Evolutionary conservation across 2,888 invertebrate species (phyloP), one percentile per base, ranked within the genome.

Genomic region (Nymphalis urticae): DNA sequence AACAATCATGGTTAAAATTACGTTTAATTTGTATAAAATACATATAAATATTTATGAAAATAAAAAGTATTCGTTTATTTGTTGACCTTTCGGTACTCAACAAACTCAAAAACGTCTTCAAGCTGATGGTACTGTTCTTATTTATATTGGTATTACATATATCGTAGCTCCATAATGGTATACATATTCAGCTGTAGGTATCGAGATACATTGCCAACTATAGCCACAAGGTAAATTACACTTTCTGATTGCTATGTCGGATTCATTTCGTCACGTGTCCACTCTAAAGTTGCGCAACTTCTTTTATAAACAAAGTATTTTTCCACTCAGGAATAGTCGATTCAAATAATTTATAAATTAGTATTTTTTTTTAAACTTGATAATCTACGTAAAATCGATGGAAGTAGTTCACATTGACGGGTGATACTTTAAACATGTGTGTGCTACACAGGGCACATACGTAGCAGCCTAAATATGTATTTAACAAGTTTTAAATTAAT

Each of bases 371-470:
- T 50, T 50, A n/a, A 8, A 50, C 8, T 7, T 42, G 36, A 19
- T n/a, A 9, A 47, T 48, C 42, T 53, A 10, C 17, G n/a, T 54
- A 19, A 48, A 19, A 24, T 56, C 47, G 16, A 56, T 64, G 17
- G 48, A 51, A 51, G 65, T 21, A 27, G 65, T 62, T 69, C 47
- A 51, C 69, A 69, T 65, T 69, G 69, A 69, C 69, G 48, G 47
- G 42, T 36, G 32, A 16, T 27, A 21, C 42, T 32, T 36, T n/a
- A 58, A 58, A 21, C n/a, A n/a, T n/a, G n/a, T n/a, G n/a, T n/a
- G n/a, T n/a, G n/a, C n/a, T 21, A 21, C 21, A 21, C 21, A 50
- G 48, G 58, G n/a, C 13, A 21, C 1, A 64, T 58, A 36, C 42
- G 13, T 36, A 19, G 58, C 10, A 36, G 48, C 7, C n/a, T n/a